Evolutionary conservation across 2,797 vertebrate genomes (phyloP).

Genomic region (Eupleurogrammus muticus): DNA sequence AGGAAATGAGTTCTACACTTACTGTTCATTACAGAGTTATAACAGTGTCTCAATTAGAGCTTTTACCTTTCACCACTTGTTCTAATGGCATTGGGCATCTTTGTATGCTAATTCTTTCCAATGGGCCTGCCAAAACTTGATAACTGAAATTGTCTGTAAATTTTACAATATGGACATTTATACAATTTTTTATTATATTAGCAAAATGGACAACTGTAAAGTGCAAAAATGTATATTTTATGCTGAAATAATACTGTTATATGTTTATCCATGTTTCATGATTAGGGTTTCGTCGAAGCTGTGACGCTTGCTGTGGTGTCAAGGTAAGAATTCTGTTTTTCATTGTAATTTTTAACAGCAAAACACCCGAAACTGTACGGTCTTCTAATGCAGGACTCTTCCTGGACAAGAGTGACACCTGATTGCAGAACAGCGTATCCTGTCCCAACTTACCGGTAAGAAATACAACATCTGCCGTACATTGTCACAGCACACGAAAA

Average conservation of each 20-base stretch:
- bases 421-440: background rate
- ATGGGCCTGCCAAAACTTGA: no score
- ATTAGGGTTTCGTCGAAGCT: background rate
- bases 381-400: background rate
- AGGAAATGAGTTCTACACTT: no score
- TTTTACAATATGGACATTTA: no score
- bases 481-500: no score
- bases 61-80: no score
- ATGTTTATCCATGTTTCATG: background rate
- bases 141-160: no score
- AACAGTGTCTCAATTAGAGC: no score
- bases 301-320: background rate
- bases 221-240: background rate
- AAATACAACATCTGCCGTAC: background rate
- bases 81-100: no score
- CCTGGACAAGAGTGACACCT: background rate
- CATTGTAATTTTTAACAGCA: background rate
- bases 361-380: background rate
- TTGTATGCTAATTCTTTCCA: no score
- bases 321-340: background rate
- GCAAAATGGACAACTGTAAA: no score
- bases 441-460: background rate
- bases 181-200: no score
- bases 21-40: no score
- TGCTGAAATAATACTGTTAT: background rate